A percentile compares a stretch with the other conserved stretches of the same genome.
phyloP scores from a whole-genome alignment of 2,797 vertebrate genomes.

The Megaceryle alcyon region DNA sequence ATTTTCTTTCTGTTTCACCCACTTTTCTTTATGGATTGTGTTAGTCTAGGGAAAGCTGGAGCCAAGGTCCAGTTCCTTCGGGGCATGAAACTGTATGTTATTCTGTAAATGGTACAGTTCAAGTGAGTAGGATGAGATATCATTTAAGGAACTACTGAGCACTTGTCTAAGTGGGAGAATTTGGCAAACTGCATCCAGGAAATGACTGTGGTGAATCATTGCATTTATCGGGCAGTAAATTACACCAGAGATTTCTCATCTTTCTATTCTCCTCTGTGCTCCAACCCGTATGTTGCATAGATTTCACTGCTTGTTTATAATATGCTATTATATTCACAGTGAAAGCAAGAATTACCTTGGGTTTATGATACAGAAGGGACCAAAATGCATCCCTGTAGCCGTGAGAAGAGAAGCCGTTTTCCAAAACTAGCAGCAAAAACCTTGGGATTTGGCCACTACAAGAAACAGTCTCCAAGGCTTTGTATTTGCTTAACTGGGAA shows the following conservation, averaged over 20 bases:
- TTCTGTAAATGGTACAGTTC: background rate
- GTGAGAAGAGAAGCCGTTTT: background rate
- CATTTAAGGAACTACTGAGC: background rate
- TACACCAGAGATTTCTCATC: background rate
- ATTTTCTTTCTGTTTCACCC: background rate
- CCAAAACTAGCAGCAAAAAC: background rate
- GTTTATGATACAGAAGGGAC: background rate
- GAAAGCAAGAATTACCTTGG: background rate
- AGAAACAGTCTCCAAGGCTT: background rate
- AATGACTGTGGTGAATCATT: constrained; percentile 1
- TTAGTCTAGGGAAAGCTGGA: background rate
- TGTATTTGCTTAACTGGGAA: background rate
- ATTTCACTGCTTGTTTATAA: background rate
- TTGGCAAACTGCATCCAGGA: constrained; percentile 17
- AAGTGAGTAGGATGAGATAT: background rate
- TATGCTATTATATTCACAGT: background rate
- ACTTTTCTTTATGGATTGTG: background rate
- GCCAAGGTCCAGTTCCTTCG: background rate
- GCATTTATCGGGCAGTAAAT: background rate
- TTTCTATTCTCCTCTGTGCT: background rate
- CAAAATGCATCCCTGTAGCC: background rate
- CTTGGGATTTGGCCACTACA: background rate
- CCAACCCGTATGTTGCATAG: accelerated
- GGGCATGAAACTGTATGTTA: accelerated
- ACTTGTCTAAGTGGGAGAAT: background rate